Conservation (phyloP, 2,113 vertebrate genomes). For the Desmodus rotundus region DNA sequence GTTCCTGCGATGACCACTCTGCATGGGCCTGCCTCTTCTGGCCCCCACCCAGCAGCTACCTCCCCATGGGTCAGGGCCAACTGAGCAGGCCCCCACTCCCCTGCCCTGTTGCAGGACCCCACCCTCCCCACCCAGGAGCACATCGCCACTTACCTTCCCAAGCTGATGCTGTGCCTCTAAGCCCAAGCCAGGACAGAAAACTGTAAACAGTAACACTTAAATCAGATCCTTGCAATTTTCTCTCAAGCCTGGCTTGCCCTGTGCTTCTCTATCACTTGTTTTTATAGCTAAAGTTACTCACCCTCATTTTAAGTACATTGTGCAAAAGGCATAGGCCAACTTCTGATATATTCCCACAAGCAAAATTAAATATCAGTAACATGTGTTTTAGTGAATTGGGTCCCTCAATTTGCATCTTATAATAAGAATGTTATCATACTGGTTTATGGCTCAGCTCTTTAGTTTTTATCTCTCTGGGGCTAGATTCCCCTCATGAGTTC, state of each 20-base stretch:
- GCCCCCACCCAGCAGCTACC: not conserved
- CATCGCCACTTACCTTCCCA: not conserved
- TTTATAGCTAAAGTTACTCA: slow-evolving; percentile 70
- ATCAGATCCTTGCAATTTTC: slow-evolving; percentile 58
- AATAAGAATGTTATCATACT: slow-evolving; percentile 88
- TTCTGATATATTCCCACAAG: slow-evolving; percentile 85
- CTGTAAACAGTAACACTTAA: slow-evolving; percentile 46
- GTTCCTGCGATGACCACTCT: slow-evolving; percentile 54
- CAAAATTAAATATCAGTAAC: slow-evolving; percentile 88
- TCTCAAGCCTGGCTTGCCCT: slow-evolving; percentile 64
- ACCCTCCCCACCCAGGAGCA: not conserved
- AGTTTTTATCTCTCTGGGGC: slow-evolving; percentile 85
- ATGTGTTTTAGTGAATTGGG: slow-evolving; percentile 87
- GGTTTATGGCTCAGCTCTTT: slow-evolving; percentile 85
- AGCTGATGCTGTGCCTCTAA: not conserved
- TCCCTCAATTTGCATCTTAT: slow-evolving; percentile 87
- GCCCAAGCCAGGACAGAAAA: not conserved
- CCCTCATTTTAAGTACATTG: slow-evolving; percentile 76
- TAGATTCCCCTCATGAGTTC: slow-evolving; percentile 86
- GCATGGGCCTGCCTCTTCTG: slow-evolving; percentile 8
- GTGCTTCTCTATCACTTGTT: slow-evolving; percentile 60
- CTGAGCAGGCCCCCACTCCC: not conserved
- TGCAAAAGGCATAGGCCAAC: slow-evolving; percentile 77
- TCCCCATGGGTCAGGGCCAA: not conserved
- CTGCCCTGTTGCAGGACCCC: not conserved